phyloP scores from a whole-genome alignment of 1,140 invertebrate species.

The Apis florea region DNA sequence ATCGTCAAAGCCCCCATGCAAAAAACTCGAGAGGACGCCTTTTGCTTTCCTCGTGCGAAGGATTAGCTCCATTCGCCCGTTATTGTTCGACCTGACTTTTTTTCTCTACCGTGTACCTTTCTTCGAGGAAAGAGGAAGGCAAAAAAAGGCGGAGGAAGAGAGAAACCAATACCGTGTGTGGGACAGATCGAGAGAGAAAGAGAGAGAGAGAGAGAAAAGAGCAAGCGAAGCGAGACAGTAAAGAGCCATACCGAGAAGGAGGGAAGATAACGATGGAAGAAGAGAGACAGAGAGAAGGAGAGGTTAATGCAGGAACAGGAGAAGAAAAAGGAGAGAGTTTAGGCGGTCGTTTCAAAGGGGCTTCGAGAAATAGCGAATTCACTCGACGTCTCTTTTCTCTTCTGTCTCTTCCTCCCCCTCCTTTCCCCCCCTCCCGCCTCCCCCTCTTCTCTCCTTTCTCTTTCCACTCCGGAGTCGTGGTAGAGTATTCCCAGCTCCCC shows the following conservation, averaged over 20 bases:
- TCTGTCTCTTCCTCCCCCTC: slow-evolving; percentile 18
- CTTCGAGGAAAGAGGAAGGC: not conserved
- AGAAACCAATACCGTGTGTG: not conserved
- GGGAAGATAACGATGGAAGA: not conserved
- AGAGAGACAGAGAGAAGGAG: not conserved
- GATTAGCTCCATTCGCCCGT: slow-evolving; percentile 46
- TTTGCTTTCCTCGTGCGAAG: slow-evolving; percentile 62
- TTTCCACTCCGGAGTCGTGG: not conserved
- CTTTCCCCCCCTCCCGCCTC: not conserved
- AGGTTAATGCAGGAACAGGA: not conserved
- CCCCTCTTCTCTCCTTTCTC: not conserved
- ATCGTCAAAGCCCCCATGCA: slow-evolving; percentile 59
- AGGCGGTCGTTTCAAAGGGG: slow-evolving; percentile 37
- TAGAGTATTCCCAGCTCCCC: slow-evolving; percentile 58
- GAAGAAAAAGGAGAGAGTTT: not conserved
- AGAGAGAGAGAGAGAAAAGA: slow-evolving; percentile 7
- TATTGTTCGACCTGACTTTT: not conserved
- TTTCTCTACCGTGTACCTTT: not conserved
- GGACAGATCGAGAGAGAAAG: not conserved
- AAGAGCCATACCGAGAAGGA: not conserved
- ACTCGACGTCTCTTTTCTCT: not conserved
- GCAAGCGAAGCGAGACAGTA: too few relatives aligned
- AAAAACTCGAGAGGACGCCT: slow-evolving; percentile 64
- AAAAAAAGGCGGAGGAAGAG: not conserved
- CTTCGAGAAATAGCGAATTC: slow-evolving; percentile 51